Percentiles rank a stretch among this genome's conserved stretches.
These are phyloP conservation scores for Nannoperca obscura DNA, from an alignment of 2,797 vertebrate species.

Conservation along the genomic window DNA sequence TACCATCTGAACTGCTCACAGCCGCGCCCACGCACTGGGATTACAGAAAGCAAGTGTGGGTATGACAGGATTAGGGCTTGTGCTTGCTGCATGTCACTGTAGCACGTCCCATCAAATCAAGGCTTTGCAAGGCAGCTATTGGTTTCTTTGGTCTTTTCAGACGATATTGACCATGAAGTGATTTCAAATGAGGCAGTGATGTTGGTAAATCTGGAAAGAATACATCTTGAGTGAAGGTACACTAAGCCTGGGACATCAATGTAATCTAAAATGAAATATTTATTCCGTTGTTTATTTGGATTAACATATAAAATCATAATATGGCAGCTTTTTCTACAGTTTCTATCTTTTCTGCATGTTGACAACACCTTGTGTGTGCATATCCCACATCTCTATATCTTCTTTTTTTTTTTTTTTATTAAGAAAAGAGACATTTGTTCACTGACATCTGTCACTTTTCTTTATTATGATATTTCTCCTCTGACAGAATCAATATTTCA, in stretches of 20 bases:
- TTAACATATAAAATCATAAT: neutral
- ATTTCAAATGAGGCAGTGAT: neutral
- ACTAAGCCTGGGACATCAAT: neutral
- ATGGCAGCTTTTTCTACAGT: neutral
- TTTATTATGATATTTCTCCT: neutral
- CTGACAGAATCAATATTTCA: neutral
- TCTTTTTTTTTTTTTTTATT: neutral
- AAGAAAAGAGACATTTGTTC: neutral
- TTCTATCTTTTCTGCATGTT: neutral
- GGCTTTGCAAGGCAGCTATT: slow-evolving; percentile 21
- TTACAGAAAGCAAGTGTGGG: slow-evolving; percentile 65
- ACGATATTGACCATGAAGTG: neutral
- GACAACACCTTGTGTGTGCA: too few relatives aligned
- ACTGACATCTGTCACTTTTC: neutral
- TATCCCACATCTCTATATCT: neutral
- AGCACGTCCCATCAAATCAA: slow-evolving; percentile 1
- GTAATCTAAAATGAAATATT: neutral
- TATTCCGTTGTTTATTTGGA: neutral
- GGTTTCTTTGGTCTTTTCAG: slow-evolving; percentile 1
- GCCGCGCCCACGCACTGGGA: slow-evolving; percentile 54
- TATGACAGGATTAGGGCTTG: slow-evolving; percentile 67
- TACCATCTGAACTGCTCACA: slow-evolving; percentile 55
- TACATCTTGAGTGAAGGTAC: neutral
- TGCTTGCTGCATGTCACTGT: slow-evolving; percentile 42
- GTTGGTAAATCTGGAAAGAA: slow-evolving; percentile 8